Percentiles rank a stretch among this genome's conserved stretches.
These are phyloP conservation scores for Holocentrus rufus DNA, from an alignment of 2,797 vertebrate genomes.

Conservation along the genomic window DNA sequence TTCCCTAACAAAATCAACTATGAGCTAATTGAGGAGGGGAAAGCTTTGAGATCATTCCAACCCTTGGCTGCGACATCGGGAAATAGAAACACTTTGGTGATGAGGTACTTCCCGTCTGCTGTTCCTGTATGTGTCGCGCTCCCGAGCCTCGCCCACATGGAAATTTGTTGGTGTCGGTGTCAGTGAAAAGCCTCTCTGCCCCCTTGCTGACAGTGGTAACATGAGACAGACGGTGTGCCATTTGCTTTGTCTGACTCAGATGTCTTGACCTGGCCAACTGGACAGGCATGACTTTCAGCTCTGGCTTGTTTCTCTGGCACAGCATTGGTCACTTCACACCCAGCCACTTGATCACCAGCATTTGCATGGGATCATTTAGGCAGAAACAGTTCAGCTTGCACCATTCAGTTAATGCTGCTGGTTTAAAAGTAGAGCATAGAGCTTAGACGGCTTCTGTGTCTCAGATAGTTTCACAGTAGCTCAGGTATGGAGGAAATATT, in stretches of 20 bases:
- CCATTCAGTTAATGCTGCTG: constrained; percentile 23
- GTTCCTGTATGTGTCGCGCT: constrained; percentile 33
- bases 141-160: constrained; percentile 8
- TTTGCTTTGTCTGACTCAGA: constrained; percentile 81
- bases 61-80: constrained; percentile 38
- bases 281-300: constrained; percentile 84
- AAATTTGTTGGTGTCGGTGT: constrained; percentile 72
- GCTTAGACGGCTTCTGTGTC: not conserved
- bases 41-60: constrained; percentile 41
- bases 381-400: constrained; percentile 23
- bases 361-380: constrained; percentile 41
- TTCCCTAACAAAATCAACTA: constrained; percentile 36
- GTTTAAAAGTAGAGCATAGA: constrained; percentile 6
- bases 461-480: no score
- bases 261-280: constrained; percentile 79
- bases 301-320: constrained; percentile 86
- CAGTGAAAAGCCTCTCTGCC: constrained; percentile 64
- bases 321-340: constrained; percentile 86
- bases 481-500: no score
- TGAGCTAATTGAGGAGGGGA: constrained; percentile 49
- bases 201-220: constrained; percentile 68
- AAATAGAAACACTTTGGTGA: constrained; percentile 61
- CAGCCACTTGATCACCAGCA: constrained; percentile 75
- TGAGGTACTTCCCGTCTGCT: constrained; percentile 68
- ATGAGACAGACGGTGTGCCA: constrained; percentile 80